A percentile compares a stretch with the other conserved stretches of the same genome.
Evolutionary conservation across 53 echinoderm and acorn worm species (phyloP).

Genomic region (Holothuria scabra): DNA sequence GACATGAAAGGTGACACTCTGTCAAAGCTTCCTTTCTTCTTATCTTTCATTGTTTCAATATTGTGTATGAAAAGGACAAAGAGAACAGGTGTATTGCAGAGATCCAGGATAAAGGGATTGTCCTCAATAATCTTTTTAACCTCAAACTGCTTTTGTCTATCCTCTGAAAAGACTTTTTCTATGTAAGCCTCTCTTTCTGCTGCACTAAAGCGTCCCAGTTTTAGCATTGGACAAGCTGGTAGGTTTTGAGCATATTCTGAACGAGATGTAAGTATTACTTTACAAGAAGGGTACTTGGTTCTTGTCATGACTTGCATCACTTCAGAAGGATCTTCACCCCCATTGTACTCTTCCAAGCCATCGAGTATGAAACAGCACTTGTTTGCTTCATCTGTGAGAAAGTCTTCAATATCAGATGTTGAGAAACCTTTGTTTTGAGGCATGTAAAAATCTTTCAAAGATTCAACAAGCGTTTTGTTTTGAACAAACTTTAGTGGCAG

Average conservation of each 20-base stretch:
- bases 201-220: constrained; percentile 7
- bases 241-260: constrained; percentile 2
- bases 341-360: constrained; percentile 20
- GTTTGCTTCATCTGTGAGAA: background rate
- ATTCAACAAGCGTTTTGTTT: background rate
- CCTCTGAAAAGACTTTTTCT: background rate
- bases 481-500: constrained; percentile 9
- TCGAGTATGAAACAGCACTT: background rate
- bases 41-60: background rate
- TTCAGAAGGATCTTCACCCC: background rate
- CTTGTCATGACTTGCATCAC: constrained; percentile 3
- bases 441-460: background rate
- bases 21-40: background rate
- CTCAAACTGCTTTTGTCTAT: background rate
- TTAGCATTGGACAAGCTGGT: constrained; percentile 7
- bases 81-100: background rate
- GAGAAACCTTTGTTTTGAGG: background rate
- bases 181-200: constrained; percentile 7
- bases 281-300: background rate
- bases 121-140: background rate
- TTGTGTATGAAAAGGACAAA: background rate
- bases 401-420: background rate
- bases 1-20: constrained; percentile 5
- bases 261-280: background rate
- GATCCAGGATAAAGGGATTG: constrained; percentile 3